phyloP scores from a whole-genome alignment of 2,797 vertebrate genomes.

The Lepilemur ruficaudatus region DNA sequence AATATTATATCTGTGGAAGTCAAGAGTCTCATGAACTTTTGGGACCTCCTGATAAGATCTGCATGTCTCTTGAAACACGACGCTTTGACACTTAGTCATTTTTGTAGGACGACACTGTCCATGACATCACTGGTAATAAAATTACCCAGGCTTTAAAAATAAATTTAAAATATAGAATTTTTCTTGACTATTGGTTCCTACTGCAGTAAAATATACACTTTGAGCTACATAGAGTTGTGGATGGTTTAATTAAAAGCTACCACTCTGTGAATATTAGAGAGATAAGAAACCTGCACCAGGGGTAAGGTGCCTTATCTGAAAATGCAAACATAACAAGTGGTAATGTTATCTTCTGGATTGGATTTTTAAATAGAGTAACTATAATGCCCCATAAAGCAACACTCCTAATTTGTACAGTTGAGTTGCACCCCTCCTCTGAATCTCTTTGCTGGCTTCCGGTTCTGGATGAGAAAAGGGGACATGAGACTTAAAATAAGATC shows the following conservation, averaged over 20 bases:
- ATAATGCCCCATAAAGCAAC: neutral
- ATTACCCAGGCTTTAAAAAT: constrained; percentile 46
- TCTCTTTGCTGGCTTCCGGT: neutral
- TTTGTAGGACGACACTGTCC: neutral
- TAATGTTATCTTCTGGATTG: constrained; percentile 48
- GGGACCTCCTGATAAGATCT: neutral
- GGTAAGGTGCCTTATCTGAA: constrained; percentile 32
- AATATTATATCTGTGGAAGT: neutral
- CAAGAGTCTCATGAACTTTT: neutral
- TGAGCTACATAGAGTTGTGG: constrained; percentile 6
- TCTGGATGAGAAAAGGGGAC: neutral
- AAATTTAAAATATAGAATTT: constrained; percentile 41
- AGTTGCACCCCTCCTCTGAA: neutral
- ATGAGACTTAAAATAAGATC: constrained; percentile 36
- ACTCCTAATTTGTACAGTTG: neutral
- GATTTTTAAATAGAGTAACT: constrained; percentile 49
- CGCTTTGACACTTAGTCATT: neutral
- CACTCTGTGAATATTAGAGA: constrained; percentile 39
- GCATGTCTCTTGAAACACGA: neutral
- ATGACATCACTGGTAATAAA: constrained; percentile 28
- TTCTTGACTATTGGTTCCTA: constrained; percentile 2
- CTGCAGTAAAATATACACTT: constrained; percentile 43
- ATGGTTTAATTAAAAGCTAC: constrained; percentile 62
- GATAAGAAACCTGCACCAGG: constrained; percentile 24
- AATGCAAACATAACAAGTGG: neutral